Percentiles rank a stretch among this genome's conserved stretches.
These are phyloP conservation scores for Rhincodon typus DNA, from an alignment of 2,797 vertebrate species.

Conservation along the genomic window DNA sequence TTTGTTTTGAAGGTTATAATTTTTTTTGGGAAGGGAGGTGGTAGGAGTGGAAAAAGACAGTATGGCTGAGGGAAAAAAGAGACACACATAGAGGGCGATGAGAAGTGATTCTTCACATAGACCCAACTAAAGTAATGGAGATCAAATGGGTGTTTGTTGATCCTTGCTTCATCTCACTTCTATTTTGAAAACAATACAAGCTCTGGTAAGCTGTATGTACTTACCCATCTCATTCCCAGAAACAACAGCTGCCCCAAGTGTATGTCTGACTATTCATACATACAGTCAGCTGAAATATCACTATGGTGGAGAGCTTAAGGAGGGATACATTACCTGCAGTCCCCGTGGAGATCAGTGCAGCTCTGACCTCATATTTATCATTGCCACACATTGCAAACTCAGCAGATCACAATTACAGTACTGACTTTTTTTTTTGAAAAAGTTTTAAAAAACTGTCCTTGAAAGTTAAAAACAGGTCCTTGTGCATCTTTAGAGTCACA, in stretches of 20 bases:
- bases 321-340: not conserved
- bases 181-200: not conserved
- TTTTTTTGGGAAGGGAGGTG: not conserved
- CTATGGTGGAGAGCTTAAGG: not conserved
- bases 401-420: not conserved
- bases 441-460: not conserved
- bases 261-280: not conserved
- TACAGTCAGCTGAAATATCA: not conserved
- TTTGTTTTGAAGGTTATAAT: not conserved
- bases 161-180: not conserved
- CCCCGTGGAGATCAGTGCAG: not conserved
- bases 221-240: not conserved
- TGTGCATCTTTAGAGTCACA: not conserved
- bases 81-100: not conserved
- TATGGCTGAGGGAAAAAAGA: not conserved
- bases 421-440: not conserved
- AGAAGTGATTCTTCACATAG: not conserved
- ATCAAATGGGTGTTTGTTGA: not conserved
- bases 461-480: not conserved
- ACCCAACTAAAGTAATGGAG: not conserved
- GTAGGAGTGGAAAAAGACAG: no score
- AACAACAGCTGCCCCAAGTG: not conserved
- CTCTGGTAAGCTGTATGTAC: not conserved
- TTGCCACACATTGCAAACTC: not conserved
- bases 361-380: not conserved